Base-by-base conservation (phyloP, 2,113 vertebrate genomes). In the Orientallactaga bullata region DNA sequence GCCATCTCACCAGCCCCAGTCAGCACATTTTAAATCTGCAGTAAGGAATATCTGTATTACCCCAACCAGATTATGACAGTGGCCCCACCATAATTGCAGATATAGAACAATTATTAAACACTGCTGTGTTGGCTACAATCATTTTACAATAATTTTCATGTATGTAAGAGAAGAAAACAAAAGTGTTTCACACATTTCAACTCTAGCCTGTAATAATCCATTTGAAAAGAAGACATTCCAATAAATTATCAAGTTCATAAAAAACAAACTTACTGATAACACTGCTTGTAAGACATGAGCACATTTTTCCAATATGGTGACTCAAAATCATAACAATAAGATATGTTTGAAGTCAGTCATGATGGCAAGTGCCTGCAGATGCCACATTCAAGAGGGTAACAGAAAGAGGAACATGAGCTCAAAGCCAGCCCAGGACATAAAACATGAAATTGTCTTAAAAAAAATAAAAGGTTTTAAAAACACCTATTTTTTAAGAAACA, bases 91-190 rank as follows among this genome's bases (percentile, higher is more conserved):
- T 85, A 90, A 85, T 94, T 21, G 10, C 42, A 90, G 91, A 81
- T 76, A 88, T 3, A 88, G 35, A 90, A 69, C 37, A 60, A 92
- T 84, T 81, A 92, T 88, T 83, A 94, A 96, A 60, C n/a, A 71
- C 10, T 55, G 35, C 13, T 55, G 21, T 58, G 74, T 94, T 85
- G 35, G 39, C n/a, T 87, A 91, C 87, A 91, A 42, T 60, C 66
- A 47, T 74, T 88, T 89, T 68, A 86, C 26, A 83, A 76, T 76
- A 79, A 96, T 86, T 94, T 90, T 95, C 81, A 73, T 37, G 16
- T 37, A 39, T 15, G n/a, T 83, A 68, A 96, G 39, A 93, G 61
- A 91, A 84, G 32, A 73, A 97, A 76, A 94, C 79, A 95, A 94
- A 96, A 97, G 81, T 20, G 28, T 9, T 86, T 66, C 18, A 81